Base-by-base conservation (phyloP, 2,797 vertebrate genomes). In the Leptoclinus maculatus region DNA sequence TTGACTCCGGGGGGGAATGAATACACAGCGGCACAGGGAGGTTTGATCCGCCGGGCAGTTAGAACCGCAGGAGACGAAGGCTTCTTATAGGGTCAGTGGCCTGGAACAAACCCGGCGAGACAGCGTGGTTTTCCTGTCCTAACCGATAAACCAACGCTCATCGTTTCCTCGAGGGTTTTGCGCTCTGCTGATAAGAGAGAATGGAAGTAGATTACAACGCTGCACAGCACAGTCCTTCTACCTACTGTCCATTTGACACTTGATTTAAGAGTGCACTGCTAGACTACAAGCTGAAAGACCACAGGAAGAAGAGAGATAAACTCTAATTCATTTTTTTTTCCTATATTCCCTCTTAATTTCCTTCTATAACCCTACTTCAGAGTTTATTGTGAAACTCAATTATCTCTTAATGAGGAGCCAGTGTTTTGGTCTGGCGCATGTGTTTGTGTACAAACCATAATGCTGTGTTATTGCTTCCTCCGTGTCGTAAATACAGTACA, bases 101-200 rank as follows among this genome's bases (percentile, higher is more conserved):
- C 83, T 66, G 87, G 91, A 91, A 93, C 87, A 81, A 87, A 93
- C 83, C 58, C 41, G 16, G 47, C 19, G 60, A 88, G 89, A 86
- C 85, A 69, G 81, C 39, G 78, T 68, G 62, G 65, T 79, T 87
- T 84, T 87, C 80, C 81, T 88, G 91, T 93, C 82, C 74, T 58
- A 43, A 27, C 75, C 45, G 80, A 88, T 92, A 84, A 92, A 85
- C 81, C 85, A 60, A 62, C n/a, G 21, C 75, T 91, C 90, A 88
- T 82, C 60, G 38, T 82, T 83, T 90, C 84, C 91, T 90, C 78
- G 1, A 82, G 85, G 77, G 85, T 78, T 89, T 82, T 54, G 83
- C 91, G 88, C 88, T 87, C 85, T 87, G 80, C 83, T 82, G 91
- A 92, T 90, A 87, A 91, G 79, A 83, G 32, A 90, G 73, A 90